Conservation (phyloP, 23 tunicate species). For the Styela clava region DNA sequence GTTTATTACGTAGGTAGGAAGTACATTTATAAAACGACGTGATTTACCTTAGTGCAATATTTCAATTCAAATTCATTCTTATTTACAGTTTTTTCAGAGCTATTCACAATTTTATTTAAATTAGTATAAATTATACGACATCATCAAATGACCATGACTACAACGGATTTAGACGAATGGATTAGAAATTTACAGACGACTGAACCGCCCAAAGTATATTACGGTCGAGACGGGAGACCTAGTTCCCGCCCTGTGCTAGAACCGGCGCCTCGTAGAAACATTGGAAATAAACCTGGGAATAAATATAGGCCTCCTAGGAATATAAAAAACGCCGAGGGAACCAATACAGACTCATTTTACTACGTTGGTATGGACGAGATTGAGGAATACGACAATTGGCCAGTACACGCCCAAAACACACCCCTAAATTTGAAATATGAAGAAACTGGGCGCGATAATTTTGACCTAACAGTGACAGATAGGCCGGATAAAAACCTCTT, state of each 20-base stretch:
- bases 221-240: background rate
- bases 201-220: background rate
- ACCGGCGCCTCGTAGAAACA: background rate
- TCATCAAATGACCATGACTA: background rate
- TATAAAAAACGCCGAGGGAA: conserved; percentile 14
- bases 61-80: too few species aligned
- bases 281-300: background rate
- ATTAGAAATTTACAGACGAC: background rate
- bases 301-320: background rate
- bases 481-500: background rate
- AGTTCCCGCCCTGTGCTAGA: background rate
- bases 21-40: too few species aligned
- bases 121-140: background rate
- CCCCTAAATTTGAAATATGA: background rate
- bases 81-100: too few species aligned
- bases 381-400: background rate
- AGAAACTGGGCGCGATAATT: background rate
- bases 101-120: too few species aligned
- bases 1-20: too few species aligned
- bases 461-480: background rate
- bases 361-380: conserved; percentile 1
- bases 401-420: background rate
- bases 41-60: too few species aligned
- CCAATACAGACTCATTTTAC: conserved; percentile 18
- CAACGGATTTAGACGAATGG: background rate